Percentiles rank a stretch among this genome's conserved stretches.
phyloP scores from a whole-genome alignment of 2,888 invertebrate species.

The Lysandra coridon region DNA sequence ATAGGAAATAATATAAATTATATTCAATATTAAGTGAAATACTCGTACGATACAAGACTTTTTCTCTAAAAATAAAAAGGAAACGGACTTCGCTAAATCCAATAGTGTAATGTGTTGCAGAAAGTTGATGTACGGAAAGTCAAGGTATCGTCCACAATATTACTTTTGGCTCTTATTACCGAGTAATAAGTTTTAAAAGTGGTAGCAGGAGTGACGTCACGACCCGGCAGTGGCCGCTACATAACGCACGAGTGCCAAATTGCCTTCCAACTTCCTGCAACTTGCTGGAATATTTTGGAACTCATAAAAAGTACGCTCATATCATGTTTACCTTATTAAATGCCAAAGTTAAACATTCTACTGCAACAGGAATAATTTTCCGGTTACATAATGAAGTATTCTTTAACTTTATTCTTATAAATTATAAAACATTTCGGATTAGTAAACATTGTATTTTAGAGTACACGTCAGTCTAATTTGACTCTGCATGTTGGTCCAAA shows the following conservation, averaged over 20 bases:
- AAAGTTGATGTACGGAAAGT: slow-evolving; percentile 35
- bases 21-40: too few species aligned
- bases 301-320: slow-evolving; percentile 54
- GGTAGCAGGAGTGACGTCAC: slow-evolving; percentile 65
- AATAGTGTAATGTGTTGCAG: slow-evolving; percentile 39
- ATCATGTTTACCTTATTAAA: slow-evolving; percentile 11
- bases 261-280: slow-evolving; percentile 74
- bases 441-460: too few species aligned
- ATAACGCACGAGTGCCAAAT: slow-evolving; percentile 76
- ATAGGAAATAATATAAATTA: too few species aligned
- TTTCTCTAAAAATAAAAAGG: neutral
- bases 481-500: neutral
- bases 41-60: too few species aligned
- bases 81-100: neutral
- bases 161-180: neutral
- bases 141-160: slow-evolving; percentile 23
- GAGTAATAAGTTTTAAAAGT: slow-evolving; percentile 28
- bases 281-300: slow-evolving; percentile 73
- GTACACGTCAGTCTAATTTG: too few species aligned
- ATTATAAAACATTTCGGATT: too few species aligned
- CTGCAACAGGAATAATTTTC: neutral
- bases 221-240: slow-evolving; percentile 65
- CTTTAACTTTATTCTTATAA: neutral
- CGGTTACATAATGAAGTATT: neutral
- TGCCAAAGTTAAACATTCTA: slow-evolving; percentile 1